A percentile compares a stretch with the other conserved stretches of the same genome.
phyloP scores from a whole-genome alignment of 2,888 invertebrate species.

The Hecatera dysodea region DNA sequence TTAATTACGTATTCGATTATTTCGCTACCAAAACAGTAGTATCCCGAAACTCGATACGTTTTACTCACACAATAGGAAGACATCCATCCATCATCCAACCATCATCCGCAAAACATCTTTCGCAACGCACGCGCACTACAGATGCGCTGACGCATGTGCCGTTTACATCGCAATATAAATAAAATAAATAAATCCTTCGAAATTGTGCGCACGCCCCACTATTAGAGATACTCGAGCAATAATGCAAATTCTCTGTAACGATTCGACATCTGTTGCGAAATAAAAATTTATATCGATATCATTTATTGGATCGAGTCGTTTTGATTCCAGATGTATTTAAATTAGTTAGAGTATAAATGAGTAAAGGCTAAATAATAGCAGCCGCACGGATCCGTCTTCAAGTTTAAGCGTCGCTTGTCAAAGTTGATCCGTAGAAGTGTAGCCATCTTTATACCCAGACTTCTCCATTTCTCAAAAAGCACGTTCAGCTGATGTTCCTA shows the following conservation, averaged over 20 bases:
- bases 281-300: constrained; percentile 24
- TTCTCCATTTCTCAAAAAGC: too few species aligned
- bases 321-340: background rate
- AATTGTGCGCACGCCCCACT: constrained; percentile 53
- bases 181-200: constrained; percentile 49
- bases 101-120: constrained; percentile 85
- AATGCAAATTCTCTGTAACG: constrained; percentile 67
- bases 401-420: too few species aligned
- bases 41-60: constrained; percentile 70
- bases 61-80: constrained; percentile 66
- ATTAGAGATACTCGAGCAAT: constrained; percentile 63
- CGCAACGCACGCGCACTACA: constrained; percentile 80
- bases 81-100: constrained; percentile 77
- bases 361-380: too few species aligned
- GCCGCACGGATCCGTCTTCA: too few species aligned
- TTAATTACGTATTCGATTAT: constrained; percentile 68
- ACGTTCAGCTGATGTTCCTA: too few species aligned
- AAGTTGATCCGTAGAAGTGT: too few species aligned
- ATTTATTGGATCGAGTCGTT: background rate
- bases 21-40: constrained; percentile 60
- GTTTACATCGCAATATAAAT: constrained; percentile 67
- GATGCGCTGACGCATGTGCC: constrained; percentile 75
- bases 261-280: constrained; percentile 67
- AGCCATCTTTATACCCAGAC: too few species aligned
- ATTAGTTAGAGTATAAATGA: background rate